Base-by-base conservation (phyloP, 2,888 invertebrate species). In the Bembecia ichneumoniformis region DNA sequence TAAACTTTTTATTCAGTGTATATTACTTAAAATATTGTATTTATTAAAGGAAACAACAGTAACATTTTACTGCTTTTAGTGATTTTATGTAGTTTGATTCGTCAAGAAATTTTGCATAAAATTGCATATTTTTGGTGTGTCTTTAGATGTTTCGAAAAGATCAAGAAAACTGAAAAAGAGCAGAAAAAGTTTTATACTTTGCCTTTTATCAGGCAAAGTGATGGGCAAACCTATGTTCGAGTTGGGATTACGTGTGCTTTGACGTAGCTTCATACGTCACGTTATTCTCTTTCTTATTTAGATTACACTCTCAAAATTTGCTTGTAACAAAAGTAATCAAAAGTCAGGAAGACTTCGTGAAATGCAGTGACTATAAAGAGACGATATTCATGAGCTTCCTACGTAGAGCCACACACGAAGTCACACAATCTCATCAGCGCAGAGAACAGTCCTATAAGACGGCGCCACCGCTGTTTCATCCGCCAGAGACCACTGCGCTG, bases 1-100 rank as follows among this genome's bases (percentile, higher is more conserved):
- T 75, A 77, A 77, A 74, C 75, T 58, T 64, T 69, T 63, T 64
- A 73, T 77, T 75, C 74, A 77, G 78, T 76, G 68, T 75, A 44
- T 16, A 14, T 16, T 15, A 44, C 40, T 14, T 5, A 20, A 20
- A 7, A 20, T 2, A 7, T 20, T 20, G 7, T 20, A 20, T 5
- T 20, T 20, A 20, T n/a, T 20, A 20, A 7, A 20, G 20, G 7
- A 20, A 20, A 20, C 5, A 20, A 7, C 20, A 20, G 20, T 20
- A 7, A 7, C 5, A 20, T 20, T 20, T 20, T 7, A 5, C 20
- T 20, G 20, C 7, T 28, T n/a, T n/a, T n/a, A n/a, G 9, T 28
- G 28, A 9, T 28, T 28, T 28, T 28, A 28, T 28, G 28, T 28
- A 7, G 28, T 28, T 28, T 28, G 9, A 28, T 28, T 28, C 9